These are phyloP conservation scores for Zaprionus tsacasi DNA, from an alignment of 1,140 invertebrate genomes.

Conservation along the genomic window DNA sequence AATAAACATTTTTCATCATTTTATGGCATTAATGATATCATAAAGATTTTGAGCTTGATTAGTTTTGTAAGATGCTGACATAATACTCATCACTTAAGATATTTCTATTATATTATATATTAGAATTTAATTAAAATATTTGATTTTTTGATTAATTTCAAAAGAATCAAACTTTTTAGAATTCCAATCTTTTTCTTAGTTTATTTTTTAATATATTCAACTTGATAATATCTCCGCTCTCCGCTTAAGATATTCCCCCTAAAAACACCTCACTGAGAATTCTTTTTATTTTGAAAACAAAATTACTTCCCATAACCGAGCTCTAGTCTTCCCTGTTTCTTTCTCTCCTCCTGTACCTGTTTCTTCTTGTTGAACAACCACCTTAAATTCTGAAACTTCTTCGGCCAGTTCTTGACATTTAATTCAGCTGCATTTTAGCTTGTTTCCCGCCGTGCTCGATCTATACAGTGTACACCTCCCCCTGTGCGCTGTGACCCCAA, in stretches of 20 bases:
- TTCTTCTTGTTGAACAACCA: neutral
- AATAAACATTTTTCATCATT: neutral
- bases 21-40: neutral
- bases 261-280: neutral
- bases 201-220: neutral
- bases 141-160: too few relatives aligned
- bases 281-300: too few relatives aligned
- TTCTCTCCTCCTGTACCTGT: neutral
- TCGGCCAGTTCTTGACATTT: conserved; percentile 43
- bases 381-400: conserved; percentile 34
- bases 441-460: conserved; percentile 37
- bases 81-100: too few relatives aligned
- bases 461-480: neutral
- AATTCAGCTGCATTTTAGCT: conserved; percentile 48
- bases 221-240: neutral
- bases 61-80: too few relatives aligned
- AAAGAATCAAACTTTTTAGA: neutral
- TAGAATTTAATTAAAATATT: too few relatives aligned
- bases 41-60: neutral
- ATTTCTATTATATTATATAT: too few relatives aligned
- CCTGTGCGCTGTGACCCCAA: conserved; percentile 56
- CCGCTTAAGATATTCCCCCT: neutral
- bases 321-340: neutral
- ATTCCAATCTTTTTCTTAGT: neutral
- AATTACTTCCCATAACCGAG: conserved; percentile 43